These are phyloP conservation scores for Ophioderma brevispina DNA, from an alignment of 35 echinoderm and acorn worm genomes.

Conservation along the genomic window DNA sequence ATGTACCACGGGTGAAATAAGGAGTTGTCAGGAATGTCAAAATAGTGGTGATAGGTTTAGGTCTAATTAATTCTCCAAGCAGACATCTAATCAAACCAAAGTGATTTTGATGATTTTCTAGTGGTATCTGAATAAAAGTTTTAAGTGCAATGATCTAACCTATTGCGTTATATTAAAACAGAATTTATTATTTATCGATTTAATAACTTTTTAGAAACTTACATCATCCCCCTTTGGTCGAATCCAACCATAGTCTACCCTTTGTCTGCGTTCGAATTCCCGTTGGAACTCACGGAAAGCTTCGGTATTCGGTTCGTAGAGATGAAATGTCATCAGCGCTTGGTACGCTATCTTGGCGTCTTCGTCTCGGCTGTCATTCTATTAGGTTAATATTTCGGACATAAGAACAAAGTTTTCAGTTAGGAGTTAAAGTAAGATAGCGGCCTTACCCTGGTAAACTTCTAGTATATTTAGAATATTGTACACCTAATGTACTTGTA, in stretches of 20 bases:
- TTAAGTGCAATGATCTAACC: too few species aligned
- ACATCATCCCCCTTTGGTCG: slow-evolving; percentile 26
- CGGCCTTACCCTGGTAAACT: too few species aligned
- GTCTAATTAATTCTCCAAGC: too few species aligned
- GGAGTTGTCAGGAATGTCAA: too few species aligned
- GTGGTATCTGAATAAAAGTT: too few species aligned
- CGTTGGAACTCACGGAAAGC: slow-evolving; percentile 24
- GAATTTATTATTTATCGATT: too few species aligned
- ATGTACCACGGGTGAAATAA: too few species aligned
- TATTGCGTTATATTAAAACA: too few species aligned
- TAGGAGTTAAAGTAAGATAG: not conserved
- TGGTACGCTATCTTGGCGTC: slow-evolving; percentile 50
- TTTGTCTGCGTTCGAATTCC: slow-evolving; percentile 7
- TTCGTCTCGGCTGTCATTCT: slow-evolving; percentile 45
- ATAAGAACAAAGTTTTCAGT: not conserved
- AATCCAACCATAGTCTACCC: slow-evolving; percentile 8
- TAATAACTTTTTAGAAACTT: not conserved
- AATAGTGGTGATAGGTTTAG: too few species aligned
- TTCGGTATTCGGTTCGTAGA: slow-evolving; percentile 26
- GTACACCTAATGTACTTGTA: not conserved
- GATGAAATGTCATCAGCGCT: slow-evolving; percentile 44
- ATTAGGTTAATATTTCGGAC: not conserved
- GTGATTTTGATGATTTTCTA: too few species aligned
- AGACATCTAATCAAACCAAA: too few species aligned
- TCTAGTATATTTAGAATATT: not conserved